Evolutionary conservation across 1,140 invertebrate genomes (phyloP).

Genomic region (Venturia canescens): DNA sequence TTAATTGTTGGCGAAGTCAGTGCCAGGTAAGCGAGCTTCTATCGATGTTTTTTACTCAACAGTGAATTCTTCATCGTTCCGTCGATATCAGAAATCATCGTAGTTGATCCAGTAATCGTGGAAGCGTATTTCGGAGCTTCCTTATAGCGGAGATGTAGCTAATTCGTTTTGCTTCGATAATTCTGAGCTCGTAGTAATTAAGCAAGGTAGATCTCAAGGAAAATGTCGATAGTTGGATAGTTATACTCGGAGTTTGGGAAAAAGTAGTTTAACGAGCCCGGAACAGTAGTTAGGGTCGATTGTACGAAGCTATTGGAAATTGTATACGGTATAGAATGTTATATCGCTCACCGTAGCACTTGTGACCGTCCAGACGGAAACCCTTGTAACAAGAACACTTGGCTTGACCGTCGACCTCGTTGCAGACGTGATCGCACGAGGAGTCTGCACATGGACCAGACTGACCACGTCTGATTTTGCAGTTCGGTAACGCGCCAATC

Average conservation of each 20-base stretch:
- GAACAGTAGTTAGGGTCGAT: slow-evolving; percentile 16
- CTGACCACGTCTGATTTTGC: slow-evolving; percentile 64
- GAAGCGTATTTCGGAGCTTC: too few relatives aligned
- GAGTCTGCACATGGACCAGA: slow-evolving; percentile 64
- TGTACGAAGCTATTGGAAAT: slow-evolving; percentile 21
- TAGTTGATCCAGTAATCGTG: too few relatives aligned
- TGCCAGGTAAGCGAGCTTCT: too few relatives aligned
- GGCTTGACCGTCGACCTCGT: slow-evolving; percentile 71
- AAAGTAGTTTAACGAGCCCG: slow-evolving; percentile 29
- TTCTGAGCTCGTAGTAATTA: neutral
- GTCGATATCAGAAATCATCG: too few relatives aligned
- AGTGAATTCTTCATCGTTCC: too few relatives aligned
- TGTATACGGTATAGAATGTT: neutral
- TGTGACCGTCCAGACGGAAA: slow-evolving; percentile 65
- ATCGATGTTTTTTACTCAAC: too few relatives aligned
- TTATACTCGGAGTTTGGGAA: slow-evolving; percentile 11
- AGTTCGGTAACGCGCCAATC: slow-evolving; percentile 71
- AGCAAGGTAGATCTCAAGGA: neutral
- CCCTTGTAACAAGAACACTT: slow-evolving; percentile 77
- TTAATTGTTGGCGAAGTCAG: too few relatives aligned
- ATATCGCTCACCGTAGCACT: slow-evolving; percentile 69
- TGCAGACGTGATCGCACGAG: slow-evolving; percentile 75
- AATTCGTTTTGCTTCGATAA: neutral
- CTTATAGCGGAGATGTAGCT: neutral
- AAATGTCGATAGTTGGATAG: slow-evolving; percentile 14